phyloP scores from a whole-genome alignment of 1,140 invertebrate genomes.

The Neoseiulus cucumeris region DNA sequence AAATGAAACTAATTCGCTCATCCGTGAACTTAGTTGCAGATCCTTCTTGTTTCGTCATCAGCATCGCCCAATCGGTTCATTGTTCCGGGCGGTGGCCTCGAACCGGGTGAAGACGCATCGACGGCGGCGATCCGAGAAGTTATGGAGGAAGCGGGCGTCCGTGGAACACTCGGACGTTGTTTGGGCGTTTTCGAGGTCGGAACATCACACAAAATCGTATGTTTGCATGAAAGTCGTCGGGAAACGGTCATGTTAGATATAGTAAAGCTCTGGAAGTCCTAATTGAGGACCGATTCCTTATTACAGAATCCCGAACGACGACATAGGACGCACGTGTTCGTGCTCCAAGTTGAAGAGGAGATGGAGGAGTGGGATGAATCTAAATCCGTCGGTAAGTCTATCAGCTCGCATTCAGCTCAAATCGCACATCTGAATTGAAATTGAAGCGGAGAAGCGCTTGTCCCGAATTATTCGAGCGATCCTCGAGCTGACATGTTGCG shows the following conservation, averaged over 20 bases:
- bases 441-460: no score
- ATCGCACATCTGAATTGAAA: no score
- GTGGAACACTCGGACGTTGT: conserved; percentile 61
- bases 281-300: conserved; percentile 13
- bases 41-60: conserved; percentile 74
- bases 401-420: no score
- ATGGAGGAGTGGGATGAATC: conserved; percentile 85
- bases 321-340: conserved; percentile 77
- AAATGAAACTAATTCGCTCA: no score
- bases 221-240: no score
- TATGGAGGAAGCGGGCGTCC: conserved; percentile 77
- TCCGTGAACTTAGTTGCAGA: no score
- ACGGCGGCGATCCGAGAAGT: conserved; percentile 76
- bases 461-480: no score
- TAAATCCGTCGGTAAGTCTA: conserved; percentile 40
- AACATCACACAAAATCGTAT: neutral
- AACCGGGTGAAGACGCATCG: conserved; percentile 56
- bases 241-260: no score
- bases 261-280: no score
- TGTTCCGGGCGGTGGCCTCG: conserved; percentile 85
- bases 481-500: conserved; percentile 13
- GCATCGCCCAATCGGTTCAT: conserved; percentile 73
- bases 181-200: conserved; percentile 79
- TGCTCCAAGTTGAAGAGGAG: conserved; percentile 72
- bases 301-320: conserved; percentile 67